Evolutionary conservation across 1,140 invertebrate species (phyloP), one percentile per base, ranked within the genome.

Genomic region (Aphis craccivora): DNA sequence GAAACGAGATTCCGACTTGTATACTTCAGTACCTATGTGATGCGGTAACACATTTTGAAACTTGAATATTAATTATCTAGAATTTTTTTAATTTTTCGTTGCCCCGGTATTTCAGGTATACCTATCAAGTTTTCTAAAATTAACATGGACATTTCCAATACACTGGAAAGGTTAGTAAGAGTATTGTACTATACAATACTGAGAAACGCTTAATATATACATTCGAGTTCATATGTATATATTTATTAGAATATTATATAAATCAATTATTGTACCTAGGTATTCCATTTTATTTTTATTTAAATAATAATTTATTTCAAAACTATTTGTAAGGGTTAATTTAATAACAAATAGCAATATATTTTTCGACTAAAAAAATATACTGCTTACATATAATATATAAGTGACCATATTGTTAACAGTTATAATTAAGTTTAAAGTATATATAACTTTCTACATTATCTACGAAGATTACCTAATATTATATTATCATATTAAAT

Each of bases 1-100:
- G 5, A 76, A 76, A 76, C 60, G n/a, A 76, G 60, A 76, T 76
- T 76, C 60, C n/a, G n/a, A 76, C 30, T 76, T 60, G 55, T 60
- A 11, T 14, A 30, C 30, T 67, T 25, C 60, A 67, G 30, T 67
- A 30, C 14, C 18, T n/a, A 67, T 11, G 11, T 67, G 60, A 76
- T 86, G 25, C 25, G 43, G 14, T 43, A 86, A 45, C 25, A 48
- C 4, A 86, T 86, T 86, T 86, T 45, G 23, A n/a, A 30, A 45
- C 86, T 51, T 35, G 45, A 51, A 88, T 18, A 35, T 48, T n/a
- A n/a, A n/a, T 48, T 88, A 88, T n/a, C 6, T 88, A 88, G 45
- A 51, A 48, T 88, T 88, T 88, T 88, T 88, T 51, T 18, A 88
- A 88, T 88, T 88, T 88, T 88, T 88, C 30, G n/a, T 48, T 51